phyloP scores from a whole-genome alignment of 2,113 vertebrate genomes.

The Percopsis transmontana region DNA sequence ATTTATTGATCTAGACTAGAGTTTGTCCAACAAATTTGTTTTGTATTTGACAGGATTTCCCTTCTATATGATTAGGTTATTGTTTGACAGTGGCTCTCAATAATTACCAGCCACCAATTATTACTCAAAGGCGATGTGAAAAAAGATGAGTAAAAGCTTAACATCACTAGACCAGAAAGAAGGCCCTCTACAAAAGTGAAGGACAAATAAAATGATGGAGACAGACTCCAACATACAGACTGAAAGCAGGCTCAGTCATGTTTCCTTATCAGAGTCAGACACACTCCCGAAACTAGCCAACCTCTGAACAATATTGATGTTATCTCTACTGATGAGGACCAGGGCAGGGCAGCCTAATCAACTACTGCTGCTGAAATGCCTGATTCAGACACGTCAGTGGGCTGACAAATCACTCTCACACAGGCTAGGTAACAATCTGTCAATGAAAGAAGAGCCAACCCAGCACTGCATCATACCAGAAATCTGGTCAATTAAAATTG shows the following conservation, averaged over 20 bases:
- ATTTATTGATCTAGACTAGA: no score
- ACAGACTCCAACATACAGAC: slow-evolving; percentile 45
- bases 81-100: no score
- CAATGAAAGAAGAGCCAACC: slow-evolving; percentile 29
- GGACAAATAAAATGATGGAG: slow-evolving; percentile 42
- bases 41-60: no score
- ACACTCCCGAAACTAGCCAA: slow-evolving; percentile 50
- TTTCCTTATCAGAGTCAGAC: slow-evolving; percentile 69
- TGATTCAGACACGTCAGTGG: slow-evolving; percentile 41
- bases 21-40: no score
- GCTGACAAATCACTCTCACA: slow-evolving; percentile 19
- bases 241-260: slow-evolving; percentile 39
- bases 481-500: slow-evolving; percentile 66
- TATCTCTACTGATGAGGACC: slow-evolving; percentile 56
- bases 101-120: no score
- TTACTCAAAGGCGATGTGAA: no score
- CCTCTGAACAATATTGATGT: slow-evolving; percentile 56
- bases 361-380: slow-evolving; percentile 30
- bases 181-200: slow-evolving; percentile 21
- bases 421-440: slow-evolving; percentile 29
- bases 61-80: no score
- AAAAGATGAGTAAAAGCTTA: slow-evolving; percentile 32
- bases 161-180: not conserved
- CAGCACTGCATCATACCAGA: slow-evolving; percentile 34
- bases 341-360: slow-evolving; percentile 38